Evolutionary conservation across 1,140 invertebrate genomes (phyloP), one percentile per base, ranked within the genome.

Genomic region (Asobara japonica): DNA sequence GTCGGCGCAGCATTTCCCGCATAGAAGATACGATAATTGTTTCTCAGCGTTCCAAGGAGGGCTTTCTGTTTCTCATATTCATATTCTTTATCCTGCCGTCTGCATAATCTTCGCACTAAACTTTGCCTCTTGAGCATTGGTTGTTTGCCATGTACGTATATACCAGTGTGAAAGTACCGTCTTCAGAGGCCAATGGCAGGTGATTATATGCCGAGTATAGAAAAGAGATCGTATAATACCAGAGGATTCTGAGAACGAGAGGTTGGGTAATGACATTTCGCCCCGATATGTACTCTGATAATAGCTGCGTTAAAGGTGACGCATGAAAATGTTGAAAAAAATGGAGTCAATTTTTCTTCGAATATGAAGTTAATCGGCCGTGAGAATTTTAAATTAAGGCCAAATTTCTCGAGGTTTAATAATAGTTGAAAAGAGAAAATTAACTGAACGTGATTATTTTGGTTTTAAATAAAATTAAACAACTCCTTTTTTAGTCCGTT

Each of bases 361-460:
- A n/a, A n/a, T n/a, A n/a, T n/a, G n/a, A n/a, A n/a, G n/a, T n/a
- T n/a, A n/a, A n/a, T n/a, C n/a, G n/a, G n/a, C 18, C 10, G 20
- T 13, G 66, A 48, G 74, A 64, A 72, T 75, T 77, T 77, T 78
- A 67, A 74, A 77, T 78, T 76, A 74, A 72, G 27, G 48, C n/a
- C n/a, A n/a, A n/a, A n/a, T n/a, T n/a, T n/a, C n/a, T n/a, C n/a
- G n/a, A n/a, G n/a, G n/a, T n/a, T n/a, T n/a, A n/a, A n/a, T n/a
- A n/a, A n/a, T n/a, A n/a, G n/a, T n/a, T n/a, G n/a, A n/a, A n/a
- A n/a, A n/a, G n/a, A n/a, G n/a, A n/a, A n/a, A n/a, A n/a, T n/a
- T n/a, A n/a, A n/a, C n/a, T n/a, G n/a, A n/a, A n/a, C n/a, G n/a
- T n/a, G n/a, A n/a, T n/a, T n/a, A n/a, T n/a, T n/a, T n/a, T n/a